Evolutionary conservation across 2,113 vertebrate species (phyloP).

Genomic region (Muscicapa adusta): DNA sequence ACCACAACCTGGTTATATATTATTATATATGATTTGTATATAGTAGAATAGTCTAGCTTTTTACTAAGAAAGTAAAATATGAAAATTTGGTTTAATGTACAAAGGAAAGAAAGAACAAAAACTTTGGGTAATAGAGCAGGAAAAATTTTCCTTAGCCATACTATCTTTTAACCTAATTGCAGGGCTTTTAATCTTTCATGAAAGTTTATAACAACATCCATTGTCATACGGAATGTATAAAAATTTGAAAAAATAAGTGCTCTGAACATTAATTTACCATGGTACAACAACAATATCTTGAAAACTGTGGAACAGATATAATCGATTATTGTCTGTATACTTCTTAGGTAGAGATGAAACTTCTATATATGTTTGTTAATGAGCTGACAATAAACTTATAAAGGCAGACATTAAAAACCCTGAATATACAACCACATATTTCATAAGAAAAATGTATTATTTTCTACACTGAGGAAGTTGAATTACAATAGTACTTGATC

Average conservation of each 20-base stretch:
- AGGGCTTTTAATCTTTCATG: neutral
- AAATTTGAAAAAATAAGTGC: neutral
- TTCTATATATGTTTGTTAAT: neutral
- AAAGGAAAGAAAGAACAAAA: neutral
- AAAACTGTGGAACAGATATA: neutral
- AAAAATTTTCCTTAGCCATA: neutral
- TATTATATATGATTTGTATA: neutral
- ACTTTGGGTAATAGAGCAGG: neutral
- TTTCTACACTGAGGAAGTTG: neutral
- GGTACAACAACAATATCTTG: neutral
- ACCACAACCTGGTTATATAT: neutral
- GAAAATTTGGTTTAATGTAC: neutral
- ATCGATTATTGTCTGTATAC: neutral
- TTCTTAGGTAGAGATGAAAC: neutral
- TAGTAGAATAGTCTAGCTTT: neutral
- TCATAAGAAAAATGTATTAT: neutral
- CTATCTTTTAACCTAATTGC: neutral
- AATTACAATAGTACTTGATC: neutral
- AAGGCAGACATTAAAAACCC: neutral
- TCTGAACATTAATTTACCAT: neutral
- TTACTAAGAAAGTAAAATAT: neutral
- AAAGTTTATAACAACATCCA: neutral
- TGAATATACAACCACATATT: neutral
- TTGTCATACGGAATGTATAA: neutral
- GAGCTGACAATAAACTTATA: neutral